These are phyloP conservation scores for Phrynosoma platyrhinos DNA, from an alignment of 2,113 vertebrate genomes.

Conservation along the genomic window DNA sequence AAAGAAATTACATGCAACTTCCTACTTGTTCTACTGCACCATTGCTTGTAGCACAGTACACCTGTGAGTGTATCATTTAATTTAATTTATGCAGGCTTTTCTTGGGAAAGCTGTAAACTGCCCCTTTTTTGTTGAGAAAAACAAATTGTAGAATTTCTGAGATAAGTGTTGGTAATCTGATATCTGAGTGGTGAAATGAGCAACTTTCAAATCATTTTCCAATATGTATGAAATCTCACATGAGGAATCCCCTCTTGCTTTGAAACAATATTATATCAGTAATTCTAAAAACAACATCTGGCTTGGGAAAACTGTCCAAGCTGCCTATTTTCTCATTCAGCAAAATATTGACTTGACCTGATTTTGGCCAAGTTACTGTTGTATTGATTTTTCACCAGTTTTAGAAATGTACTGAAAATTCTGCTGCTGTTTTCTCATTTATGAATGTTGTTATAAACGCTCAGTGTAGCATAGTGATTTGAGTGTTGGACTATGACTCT, in stretches of 20 bases:
- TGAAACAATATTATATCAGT: neutral
- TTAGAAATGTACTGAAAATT: slow-evolving; percentile 7
- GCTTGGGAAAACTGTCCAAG: neutral
- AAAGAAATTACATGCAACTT: slow-evolving; percentile 33
- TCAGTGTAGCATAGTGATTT: too few species aligned
- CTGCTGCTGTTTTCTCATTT: neutral
- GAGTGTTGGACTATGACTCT: too few species aligned
- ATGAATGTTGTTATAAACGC: neutral
- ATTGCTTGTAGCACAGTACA: slow-evolving; percentile 32
- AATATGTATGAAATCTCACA: rapidly evolving
- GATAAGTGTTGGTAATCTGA: neutral
- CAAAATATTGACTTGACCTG: neutral
- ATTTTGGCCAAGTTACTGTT: neutral
- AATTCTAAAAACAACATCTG: neutral
- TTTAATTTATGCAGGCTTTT: slow-evolving; percentile 31
- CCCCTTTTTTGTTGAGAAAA: neutral
- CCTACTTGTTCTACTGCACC: neutral
- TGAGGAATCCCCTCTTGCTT: slow-evolving; percentile 31
- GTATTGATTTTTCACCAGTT: neutral
- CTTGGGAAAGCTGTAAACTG: neutral
- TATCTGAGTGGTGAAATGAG: neutral
- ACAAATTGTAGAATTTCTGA: slow-evolving; percentile 14
- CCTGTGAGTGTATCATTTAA: slow-evolving; percentile 37
- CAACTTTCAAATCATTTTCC: neutral
- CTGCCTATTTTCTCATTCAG: neutral